Evolutionary conservation across 2,113 vertebrate species (phyloP).

Genomic region (Planiliza haematocheilus): DNA sequence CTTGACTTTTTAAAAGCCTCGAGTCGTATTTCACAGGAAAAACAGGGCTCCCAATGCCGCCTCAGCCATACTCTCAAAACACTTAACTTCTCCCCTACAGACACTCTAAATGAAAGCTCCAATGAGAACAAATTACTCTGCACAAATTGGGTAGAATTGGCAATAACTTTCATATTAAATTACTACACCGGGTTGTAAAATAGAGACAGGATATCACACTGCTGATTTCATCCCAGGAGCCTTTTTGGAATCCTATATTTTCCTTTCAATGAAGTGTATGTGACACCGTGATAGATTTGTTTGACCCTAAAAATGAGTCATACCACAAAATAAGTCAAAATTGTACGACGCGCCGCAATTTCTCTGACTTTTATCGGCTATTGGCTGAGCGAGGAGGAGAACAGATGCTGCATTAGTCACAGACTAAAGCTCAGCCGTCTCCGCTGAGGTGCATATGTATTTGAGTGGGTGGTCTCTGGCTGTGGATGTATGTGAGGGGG

Average conservation of each 20-base stretch:
- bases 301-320: conserved; percentile 42
- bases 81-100: not conserved
- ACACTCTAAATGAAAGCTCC: conserved; percentile 13
- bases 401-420: conserved; percentile 60
- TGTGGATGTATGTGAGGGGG: conserved; percentile 42
- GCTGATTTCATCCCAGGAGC: not conserved
- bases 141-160: conserved; percentile 11
- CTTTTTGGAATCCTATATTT: conserved; percentile 8
- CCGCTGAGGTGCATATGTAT: conserved; percentile 42
- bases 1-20: conserved; percentile 7
- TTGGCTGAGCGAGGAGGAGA: conserved; percentile 22
- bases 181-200: not conserved
- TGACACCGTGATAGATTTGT: not conserved
- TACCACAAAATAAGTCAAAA: not conserved
- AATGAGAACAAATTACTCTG: conserved; percentile 33
- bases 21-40: not conserved
- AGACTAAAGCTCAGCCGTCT: conserved; percentile 35
- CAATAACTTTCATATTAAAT: conserved; percentile 36
- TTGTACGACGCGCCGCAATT: not conserved
- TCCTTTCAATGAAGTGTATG: not conserved
- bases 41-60: not conserved
- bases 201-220: not conserved
- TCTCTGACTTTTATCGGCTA: conserved; percentile 19
- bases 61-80: not conserved
- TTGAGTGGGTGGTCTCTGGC: conserved; percentile 63